A percentile compares a stretch with the other conserved stretches of the same genome.
These are phyloP conservation scores for Colletes collaris DNA, from an alignment of 2,888 invertebrate genomes.

Conservation along the genomic window DNA sequence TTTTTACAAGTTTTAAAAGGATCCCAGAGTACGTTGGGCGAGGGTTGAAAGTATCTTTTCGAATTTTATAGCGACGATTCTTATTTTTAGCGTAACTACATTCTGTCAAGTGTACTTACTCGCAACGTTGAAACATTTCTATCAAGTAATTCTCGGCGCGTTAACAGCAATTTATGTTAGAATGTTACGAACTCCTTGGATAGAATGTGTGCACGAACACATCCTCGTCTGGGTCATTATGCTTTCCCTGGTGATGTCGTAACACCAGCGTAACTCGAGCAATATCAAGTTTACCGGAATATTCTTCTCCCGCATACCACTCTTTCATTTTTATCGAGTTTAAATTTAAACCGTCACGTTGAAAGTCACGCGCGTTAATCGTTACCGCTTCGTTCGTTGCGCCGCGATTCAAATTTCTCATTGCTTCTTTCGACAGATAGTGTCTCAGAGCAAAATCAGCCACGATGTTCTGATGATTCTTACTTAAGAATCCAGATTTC, in stretches of 20 bases:
- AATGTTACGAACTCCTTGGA: conserved; percentile 50
- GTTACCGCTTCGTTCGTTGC: neutral
- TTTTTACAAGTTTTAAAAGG: too few relatives aligned
- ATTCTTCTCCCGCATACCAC: neutral
- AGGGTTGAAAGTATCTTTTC: too few relatives aligned
- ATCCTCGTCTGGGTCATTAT: conserved; percentile 55
- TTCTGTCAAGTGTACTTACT: too few relatives aligned
- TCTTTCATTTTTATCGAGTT: conserved; percentile 50
- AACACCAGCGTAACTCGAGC: conserved; percentile 63
- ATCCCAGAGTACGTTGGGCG: too few relatives aligned
- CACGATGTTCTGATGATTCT: conserved; percentile 67
- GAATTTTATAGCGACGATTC: too few relatives aligned
- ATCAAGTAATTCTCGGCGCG: too few relatives aligned
- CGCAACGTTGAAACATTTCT: too few relatives aligned
- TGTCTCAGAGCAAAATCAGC: conserved; percentile 62
- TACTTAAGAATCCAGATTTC: conserved; percentile 72
- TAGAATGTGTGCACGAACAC: conserved; percentile 75
- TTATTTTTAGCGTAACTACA: too few relatives aligned
- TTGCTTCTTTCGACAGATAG: conserved; percentile 38
- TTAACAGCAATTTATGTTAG: too few relatives aligned
- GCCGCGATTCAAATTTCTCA: conserved; percentile 61
- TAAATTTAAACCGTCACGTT: too few relatives aligned
- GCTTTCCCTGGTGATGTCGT: conserved; percentile 60
- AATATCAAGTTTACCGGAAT: conserved; percentile 21
- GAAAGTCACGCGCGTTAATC: neutral